Evolutionary conservation across 2,113 vertebrate genomes (phyloP).

Genomic region (Leucoraja erinaceus): DNA sequence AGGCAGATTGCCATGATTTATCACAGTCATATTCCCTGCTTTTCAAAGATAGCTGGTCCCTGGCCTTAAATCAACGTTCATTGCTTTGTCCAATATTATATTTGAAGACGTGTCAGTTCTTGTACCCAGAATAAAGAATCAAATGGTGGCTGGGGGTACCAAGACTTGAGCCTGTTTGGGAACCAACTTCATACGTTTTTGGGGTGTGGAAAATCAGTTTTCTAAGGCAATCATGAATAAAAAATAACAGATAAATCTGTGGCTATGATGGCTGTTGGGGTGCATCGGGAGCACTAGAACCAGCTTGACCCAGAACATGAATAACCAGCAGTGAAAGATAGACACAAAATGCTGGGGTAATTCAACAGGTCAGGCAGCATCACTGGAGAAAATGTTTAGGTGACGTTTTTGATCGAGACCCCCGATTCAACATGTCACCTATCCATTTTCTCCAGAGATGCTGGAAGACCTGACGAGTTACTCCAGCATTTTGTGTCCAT

Average conservation of each 20-base stretch:
- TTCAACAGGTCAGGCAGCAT: too few relatives aligned
- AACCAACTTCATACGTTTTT: neutral
- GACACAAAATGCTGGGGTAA: too few relatives aligned
- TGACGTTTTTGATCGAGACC: too few relatives aligned
- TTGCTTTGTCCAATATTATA: neutral
- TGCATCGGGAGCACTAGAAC: neutral
- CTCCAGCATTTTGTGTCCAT: too few relatives aligned
- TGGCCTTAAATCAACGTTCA: neutral
- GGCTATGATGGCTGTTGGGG: neutral
- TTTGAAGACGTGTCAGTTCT: neutral
- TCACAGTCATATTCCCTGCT: neutral
- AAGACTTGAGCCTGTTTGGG: neutral
- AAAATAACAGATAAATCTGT: neutral
- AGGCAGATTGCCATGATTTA: neutral
- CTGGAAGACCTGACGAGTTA: too few relatives aligned
- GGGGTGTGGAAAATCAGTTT: neutral
- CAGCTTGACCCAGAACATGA: neutral
- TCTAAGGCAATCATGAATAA: neutral
- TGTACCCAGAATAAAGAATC: neutral
- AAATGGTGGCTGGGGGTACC: neutral
- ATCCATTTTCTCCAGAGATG: too few relatives aligned
- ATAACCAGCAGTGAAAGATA: too few relatives aligned
- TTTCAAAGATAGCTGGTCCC: neutral
- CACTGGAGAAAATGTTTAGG: too few relatives aligned
- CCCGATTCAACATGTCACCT: too few relatives aligned